Percentiles rank a stretch among this genome's conserved stretches.
Conservation (phyloP, 2,113 vertebrate genomes). For the Sorex araneus region DNA sequence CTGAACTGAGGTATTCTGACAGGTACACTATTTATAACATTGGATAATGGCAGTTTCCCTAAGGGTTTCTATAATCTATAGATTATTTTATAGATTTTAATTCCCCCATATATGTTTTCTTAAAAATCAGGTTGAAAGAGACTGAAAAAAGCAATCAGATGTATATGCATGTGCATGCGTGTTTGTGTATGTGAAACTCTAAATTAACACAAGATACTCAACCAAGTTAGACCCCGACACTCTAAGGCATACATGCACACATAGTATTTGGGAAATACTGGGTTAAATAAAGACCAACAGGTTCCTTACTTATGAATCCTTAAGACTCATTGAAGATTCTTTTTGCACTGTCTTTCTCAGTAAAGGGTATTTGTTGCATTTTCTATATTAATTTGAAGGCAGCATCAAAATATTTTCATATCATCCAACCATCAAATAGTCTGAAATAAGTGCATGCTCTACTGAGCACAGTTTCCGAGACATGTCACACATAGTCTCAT, state of each 20-base stretch:
- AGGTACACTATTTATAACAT: neutral
- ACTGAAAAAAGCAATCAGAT: neutral
- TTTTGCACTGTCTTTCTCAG: neutral
- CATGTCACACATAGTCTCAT: neutral
- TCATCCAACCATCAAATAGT: neutral
- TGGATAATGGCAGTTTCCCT: neutral
- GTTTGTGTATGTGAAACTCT: neutral
- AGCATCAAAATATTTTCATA: neutral
- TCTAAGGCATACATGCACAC: neutral
- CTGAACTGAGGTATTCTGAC: neutral
- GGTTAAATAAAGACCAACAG: neutral
- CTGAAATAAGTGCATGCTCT: neutral
- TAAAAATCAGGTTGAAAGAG: neutral
- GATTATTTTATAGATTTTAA: slow-evolving; percentile 43
- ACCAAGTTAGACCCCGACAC: neutral
- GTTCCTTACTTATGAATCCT: neutral
- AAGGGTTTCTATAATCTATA: neutral
- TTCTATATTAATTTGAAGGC: neutral
- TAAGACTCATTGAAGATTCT: neutral
- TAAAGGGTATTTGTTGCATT: neutral
- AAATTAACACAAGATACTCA: neutral
- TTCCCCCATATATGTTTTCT: neutral
- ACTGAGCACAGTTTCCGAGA: neutral
- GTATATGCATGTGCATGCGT: neutral
- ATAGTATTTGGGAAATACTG: neutral